Evolutionary conservation across 64 coral and sea anemone genomes (phyloP), one percentile per base, ranked within the genome.

Genomic region (Dendronephthya gigantea): DNA sequence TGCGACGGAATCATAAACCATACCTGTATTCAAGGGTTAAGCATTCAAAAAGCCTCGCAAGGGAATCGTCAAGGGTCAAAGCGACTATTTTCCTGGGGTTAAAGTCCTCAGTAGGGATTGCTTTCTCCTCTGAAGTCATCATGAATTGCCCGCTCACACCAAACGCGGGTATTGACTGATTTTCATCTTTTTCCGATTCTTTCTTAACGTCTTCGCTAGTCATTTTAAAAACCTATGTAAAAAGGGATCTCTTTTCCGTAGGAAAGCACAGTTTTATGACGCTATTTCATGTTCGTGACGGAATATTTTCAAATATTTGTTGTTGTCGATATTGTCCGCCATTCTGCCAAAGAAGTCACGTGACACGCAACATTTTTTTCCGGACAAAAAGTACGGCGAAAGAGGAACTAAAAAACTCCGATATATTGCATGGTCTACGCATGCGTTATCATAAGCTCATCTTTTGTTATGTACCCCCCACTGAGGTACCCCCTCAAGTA

Each of bases 21-120:
- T 79, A 35, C 72, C 72, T 79, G 31, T 79, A 79, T 33, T 79
- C 72, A 79, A 79, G 72, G 11, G 72, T 79, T 7, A 79, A 29
- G 32, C 72, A 79, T 79, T 79, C 72, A 79, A 79, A 79, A 39
- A 79, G 72, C 72, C 72, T 34, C 36, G 72, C 72, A 15, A 79
- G 32, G 30, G 72, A 79, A 9, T 79, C 72, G 72, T 79, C 72
- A 15, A 79, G 37, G 22, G 72, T 79, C 72, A 79, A 79, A 34
- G 72, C 72, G 10, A 79, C 72, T 19, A 79, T 79, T 79, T 79
- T 79, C 36, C 72, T 79, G 1, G 72, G 72, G 22, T 79, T 79
- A 34, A 79, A 79, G 36, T 79, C 72, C 29, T 39, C 36, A 7
- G 25, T 23, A 36, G 30, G 72, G 25, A 33, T 39, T 9, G 72